Evolutionary conservation across 2,888 invertebrate genomes (phyloP).

Genomic region (Vesta saturnalis): DNA sequence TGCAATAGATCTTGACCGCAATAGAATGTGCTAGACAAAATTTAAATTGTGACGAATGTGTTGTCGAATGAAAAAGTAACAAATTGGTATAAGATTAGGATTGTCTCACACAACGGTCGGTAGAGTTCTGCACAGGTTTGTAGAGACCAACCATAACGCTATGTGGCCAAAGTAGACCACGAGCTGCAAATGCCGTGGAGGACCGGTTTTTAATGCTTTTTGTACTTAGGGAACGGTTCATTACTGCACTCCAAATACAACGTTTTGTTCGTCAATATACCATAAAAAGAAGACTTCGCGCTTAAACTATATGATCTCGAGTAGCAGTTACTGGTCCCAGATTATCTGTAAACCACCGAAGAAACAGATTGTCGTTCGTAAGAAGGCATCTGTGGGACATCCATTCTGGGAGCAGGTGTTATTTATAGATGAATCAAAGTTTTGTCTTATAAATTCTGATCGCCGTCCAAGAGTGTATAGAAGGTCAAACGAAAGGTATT

Average conservation of each 20-base stretch:
- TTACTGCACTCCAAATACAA: constrained; percentile 14
- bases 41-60: too few species aligned
- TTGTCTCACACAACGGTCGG: too few species aligned
- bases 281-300: neutral
- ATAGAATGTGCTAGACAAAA: too few species aligned
- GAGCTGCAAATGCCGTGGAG: too few species aligned
- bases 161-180: too few species aligned
- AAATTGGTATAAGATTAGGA: too few species aligned
- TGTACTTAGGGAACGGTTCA: neutral
- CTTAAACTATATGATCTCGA: neutral
- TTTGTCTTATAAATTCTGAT: neutral
- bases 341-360: neutral
- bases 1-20: too few species aligned
- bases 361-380: neutral
- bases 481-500: neutral
- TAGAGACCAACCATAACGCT: too few species aligned
- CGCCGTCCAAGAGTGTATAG: neutral
- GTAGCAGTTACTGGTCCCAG: neutral
- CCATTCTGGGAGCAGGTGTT: neutral
- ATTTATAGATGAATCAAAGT: constrained; percentile 2
- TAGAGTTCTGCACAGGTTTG: too few species aligned
- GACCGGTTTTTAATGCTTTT: neutral
- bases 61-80: too few species aligned
- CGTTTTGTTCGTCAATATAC: neutral
- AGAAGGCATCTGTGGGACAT: neutral